Conservation (phyloP, 64 coral and sea anemone genomes). For the Pocillopora verrucosa region DNA sequence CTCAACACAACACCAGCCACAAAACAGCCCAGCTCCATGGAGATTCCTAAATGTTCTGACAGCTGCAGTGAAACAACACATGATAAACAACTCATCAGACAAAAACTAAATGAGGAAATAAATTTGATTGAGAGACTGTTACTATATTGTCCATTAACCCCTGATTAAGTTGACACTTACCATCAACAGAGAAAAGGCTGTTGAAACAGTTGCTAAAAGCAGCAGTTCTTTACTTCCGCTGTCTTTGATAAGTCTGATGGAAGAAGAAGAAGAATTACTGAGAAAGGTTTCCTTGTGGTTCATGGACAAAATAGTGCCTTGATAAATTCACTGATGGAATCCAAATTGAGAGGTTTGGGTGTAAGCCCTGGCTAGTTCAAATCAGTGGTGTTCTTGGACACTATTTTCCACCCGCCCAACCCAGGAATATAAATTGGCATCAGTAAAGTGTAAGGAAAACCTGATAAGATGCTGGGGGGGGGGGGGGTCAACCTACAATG, state of each 20-base stretch:
- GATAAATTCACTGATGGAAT: no score
- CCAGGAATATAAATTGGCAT: no score
- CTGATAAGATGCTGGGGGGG: no score
- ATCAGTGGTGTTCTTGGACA: no score
- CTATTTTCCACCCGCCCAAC: no score
- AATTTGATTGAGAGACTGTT: not conserved
- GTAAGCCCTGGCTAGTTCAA: no score
- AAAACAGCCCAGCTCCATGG: conserved; percentile 98
- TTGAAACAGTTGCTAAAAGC: conserved; percentile 73
- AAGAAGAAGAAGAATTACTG: not conserved
- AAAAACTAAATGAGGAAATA: no score
- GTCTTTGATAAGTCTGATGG: conserved; percentile 66
- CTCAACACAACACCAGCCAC: conserved; percentile 91
- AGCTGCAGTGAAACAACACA: conserved; percentile 51
- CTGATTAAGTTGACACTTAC: conserved; percentile 35
- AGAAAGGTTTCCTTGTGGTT: not conserved
- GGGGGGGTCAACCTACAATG: no score
- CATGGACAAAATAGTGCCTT: no score
- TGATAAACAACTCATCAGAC: not conserved
- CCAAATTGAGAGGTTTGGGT: no score
- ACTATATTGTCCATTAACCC: no score
- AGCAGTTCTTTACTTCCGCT: conserved; percentile 60
- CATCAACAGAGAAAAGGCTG: conserved; percentile 74
- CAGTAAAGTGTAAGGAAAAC: no score
- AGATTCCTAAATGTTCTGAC: conserved; percentile 93